Base-by-base conservation (phyloP, 2,113 vertebrate species). In the Spea bombifrons region DNA sequence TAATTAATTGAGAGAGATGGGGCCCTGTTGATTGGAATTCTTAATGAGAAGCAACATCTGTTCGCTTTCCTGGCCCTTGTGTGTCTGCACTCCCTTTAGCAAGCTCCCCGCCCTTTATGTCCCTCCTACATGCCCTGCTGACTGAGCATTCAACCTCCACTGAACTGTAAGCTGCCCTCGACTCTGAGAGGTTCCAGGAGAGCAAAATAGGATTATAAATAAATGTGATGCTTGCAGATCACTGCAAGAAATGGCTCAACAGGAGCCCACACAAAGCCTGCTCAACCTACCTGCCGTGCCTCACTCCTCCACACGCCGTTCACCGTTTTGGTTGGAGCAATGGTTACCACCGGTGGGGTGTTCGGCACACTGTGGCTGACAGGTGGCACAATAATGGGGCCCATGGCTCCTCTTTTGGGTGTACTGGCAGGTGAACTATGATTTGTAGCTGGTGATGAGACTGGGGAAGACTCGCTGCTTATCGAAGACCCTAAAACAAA, bases 371-470 rank as follows among this genome's bases (percentile, higher is more conserved):
- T 97, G 92, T 98, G 97, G 64, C 95, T 94, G 57, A 89, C 92
- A 0, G 95, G 94, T 15, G 96, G 95, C 70, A 97, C 96, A 1
- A 98, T 94, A 86, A 98, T 95, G 50, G 95, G 94, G 10, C 95
- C 97, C 86, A 98, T 97, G 75, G 96, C 95, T 76, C 96, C 97
- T 0, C 97, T 93, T 68, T 99, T 99, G 80, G 97, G 97, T 0
- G 97, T 99, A 87, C 95, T 97, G 87, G 97, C 97, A 0, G 97
- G 97, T 74, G 97, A 98, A 86, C 96, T 98, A 93, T 99, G 97
- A 88, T 99, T 99, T 87, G 97, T 98, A 87, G 97, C 97, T 0
- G 97, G 97, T 0, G 97, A 99, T 30, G 97, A 98, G 84, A 98
- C 96, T 0, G 96, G 97, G 50, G 97, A 99, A 0, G 97, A 98